Percentiles rank a stretch among this genome's conserved stretches.
Evolutionary conservation across 2,888 invertebrate genomes (phyloP).

Genomic region (Cheilosia pagana): DNA sequence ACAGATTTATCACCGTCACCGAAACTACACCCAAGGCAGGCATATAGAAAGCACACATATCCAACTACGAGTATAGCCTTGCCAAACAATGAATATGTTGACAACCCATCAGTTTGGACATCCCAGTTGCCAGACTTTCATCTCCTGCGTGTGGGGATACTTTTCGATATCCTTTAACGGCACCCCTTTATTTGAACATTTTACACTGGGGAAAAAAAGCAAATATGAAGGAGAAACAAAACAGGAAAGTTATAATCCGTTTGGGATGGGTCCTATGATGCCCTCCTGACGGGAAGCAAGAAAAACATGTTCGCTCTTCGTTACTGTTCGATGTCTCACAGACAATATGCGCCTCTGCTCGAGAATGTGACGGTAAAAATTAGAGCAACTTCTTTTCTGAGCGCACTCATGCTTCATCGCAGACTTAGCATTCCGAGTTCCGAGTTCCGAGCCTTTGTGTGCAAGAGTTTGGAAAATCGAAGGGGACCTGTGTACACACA

Average conservation of each 20-base stretch:
- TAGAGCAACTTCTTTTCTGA: constrained; percentile 9
- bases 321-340: no score
- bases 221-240: no score
- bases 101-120: constrained; percentile 21
- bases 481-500: constrained; percentile 15
- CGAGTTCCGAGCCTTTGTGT: not conserved
- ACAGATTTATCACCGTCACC: constrained; percentile 62
- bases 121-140: not conserved
- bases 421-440: not conserved
- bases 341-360: not conserved
- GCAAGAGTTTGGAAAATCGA: constrained; percentile 5
- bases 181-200: no score
- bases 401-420: constrained; percentile 9
- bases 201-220: no score
- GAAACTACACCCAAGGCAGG: constrained; percentile 21
- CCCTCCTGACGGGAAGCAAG: no score
- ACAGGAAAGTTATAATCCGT: no score
- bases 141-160: not conserved
- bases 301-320: no score
- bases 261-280: no score
- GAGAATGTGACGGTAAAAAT: not conserved
- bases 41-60: not conserved
- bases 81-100: constrained; percentile 47
- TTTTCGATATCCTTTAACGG: no score
- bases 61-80: not conserved